Conservation (phyloP, 2,797 vertebrate species). For the Amblyopsis hoosieri region DNA sequence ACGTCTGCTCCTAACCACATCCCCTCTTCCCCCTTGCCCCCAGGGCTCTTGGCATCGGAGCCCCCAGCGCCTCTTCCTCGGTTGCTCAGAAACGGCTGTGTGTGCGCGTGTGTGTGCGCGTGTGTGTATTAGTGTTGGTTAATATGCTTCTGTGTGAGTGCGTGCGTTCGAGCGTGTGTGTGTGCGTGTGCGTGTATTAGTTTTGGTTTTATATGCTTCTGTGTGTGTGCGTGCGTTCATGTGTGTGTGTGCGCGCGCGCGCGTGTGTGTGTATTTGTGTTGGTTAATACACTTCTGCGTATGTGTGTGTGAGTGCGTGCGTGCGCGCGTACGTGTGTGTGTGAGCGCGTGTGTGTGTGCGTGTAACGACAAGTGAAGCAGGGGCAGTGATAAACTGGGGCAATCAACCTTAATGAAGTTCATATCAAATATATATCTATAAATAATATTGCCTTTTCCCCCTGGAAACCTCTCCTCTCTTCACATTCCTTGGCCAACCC, state of each 20-base stretch:
- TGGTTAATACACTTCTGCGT: not conserved
- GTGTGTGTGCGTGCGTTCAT: too few relatives aligned
- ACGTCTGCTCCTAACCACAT: too few relatives aligned
- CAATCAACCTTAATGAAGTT: not conserved
- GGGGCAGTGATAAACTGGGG: conserved; percentile 25
- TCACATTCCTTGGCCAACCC: conserved; percentile 21
- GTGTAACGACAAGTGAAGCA: conserved; percentile 26
- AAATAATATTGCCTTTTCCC: conserved; percentile 52
- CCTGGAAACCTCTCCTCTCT: conserved; percentile 48
- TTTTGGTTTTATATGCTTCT: too few relatives aligned
- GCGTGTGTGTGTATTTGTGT: not conserved
- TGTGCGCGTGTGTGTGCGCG: too few relatives aligned
- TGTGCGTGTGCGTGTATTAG: too few relatives aligned
- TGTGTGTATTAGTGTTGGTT: too few relatives aligned
- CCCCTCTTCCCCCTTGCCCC: too few relatives aligned
- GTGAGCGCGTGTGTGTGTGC: not conserved
- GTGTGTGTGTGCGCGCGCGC: not conserved
- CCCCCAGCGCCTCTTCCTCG: too few relatives aligned
- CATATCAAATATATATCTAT: not conserved
- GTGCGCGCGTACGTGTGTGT: conserved; percentile 36
- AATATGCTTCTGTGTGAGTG: too few relatives aligned
- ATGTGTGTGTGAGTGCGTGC: conserved; percentile 45
- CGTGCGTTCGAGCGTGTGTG: too few relatives aligned
- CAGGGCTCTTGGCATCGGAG: too few relatives aligned
- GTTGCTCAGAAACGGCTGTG: too few relatives aligned